These are phyloP conservation scores for Trichomycterus rosablanca DNA, from an alignment of 2,113 vertebrate species.

Conservation along the genomic window DNA sequence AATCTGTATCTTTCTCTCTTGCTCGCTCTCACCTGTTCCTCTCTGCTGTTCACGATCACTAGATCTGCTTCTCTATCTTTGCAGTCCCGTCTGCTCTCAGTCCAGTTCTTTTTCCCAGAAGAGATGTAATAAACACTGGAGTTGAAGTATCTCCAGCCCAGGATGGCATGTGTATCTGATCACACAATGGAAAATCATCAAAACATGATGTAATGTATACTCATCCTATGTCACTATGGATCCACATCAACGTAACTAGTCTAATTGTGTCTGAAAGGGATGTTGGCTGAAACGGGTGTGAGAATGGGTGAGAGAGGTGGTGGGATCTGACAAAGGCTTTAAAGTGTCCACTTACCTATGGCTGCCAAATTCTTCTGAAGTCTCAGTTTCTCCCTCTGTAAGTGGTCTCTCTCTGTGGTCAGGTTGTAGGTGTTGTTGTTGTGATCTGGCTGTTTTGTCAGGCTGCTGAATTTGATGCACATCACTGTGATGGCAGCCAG, in stretches of 20 bases:
- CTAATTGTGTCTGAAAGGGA: too few relatives aligned
- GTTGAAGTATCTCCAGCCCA: conserved; percentile 1
- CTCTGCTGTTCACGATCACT: conserved; percentile 24
- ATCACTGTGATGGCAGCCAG: not conserved
- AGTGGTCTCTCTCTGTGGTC: not conserved
- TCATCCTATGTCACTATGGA: too few relatives aligned
- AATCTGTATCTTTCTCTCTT: too few relatives aligned
- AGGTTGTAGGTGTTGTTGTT: not conserved
- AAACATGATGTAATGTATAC: not conserved
- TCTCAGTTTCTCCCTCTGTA: not conserved
- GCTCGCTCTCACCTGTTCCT: conserved; percentile 11
- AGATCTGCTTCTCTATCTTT: not conserved
- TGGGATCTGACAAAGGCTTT: too few relatives aligned
- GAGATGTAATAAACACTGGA: conserved; percentile 1
- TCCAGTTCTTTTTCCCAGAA: not conserved
- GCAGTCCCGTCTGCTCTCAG: conserved; percentile 17
- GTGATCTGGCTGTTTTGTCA: not conserved
- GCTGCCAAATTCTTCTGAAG: not conserved
- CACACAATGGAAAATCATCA: not conserved
- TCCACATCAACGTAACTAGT: too few relatives aligned
- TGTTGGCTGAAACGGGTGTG: too few relatives aligned
- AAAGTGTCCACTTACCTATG: not conserved
- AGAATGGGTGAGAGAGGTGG: not conserved
- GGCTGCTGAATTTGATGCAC: not conserved
- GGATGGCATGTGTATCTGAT: not conserved